Evolutionary conservation across 1,140 invertebrate genomes (phyloP).

Genomic region (Tenebrio molitor): DNA sequence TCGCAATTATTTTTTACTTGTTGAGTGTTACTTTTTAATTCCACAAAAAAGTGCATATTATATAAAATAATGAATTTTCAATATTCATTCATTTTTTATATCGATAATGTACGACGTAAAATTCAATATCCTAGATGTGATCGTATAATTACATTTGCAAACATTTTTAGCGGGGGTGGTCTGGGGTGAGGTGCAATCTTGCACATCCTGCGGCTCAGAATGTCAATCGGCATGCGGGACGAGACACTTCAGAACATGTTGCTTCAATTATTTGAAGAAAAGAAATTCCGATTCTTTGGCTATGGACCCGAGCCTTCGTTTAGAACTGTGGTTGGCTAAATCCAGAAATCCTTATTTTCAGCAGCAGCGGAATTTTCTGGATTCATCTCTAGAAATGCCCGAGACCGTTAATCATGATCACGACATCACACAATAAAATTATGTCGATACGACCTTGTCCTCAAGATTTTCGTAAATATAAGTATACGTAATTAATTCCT

Average conservation of each 20-base stretch:
- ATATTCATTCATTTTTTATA: too few relatives aligned
- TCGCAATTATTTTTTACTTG: background rate
- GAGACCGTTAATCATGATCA: slow-evolving; percentile 31
- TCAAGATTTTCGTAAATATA: background rate
- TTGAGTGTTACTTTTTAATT: background rate
- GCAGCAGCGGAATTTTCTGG: slow-evolving; percentile 37
- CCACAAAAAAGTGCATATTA: too few relatives aligned
- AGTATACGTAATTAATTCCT: too few relatives aligned
- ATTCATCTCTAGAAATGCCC: slow-evolving; percentile 25
- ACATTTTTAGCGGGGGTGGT: slow-evolving; percentile 54
- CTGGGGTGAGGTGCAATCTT: slow-evolving; percentile 66
- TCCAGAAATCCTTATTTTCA: slow-evolving; percentile 58
- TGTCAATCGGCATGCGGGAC: slow-evolving; percentile 72
- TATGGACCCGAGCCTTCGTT: slow-evolving; percentile 61
- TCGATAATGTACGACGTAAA: too few relatives aligned
- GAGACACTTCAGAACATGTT: slow-evolving; percentile 72
- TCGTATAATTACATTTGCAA: too few relatives aligned
- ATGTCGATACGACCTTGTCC: background rate
- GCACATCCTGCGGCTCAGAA: slow-evolving; percentile 72
- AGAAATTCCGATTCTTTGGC: slow-evolving; percentile 52
- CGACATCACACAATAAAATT: slow-evolving; percentile 35
- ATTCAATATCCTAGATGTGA: too few relatives aligned
- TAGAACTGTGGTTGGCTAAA: slow-evolving; percentile 64
- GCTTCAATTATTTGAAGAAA: slow-evolving; percentile 74
- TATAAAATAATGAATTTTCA: too few relatives aligned